Evolutionary conservation across 2,797 vertebrate species (phyloP).

Genomic region (Erpetoichthys calabaricus): DNA sequence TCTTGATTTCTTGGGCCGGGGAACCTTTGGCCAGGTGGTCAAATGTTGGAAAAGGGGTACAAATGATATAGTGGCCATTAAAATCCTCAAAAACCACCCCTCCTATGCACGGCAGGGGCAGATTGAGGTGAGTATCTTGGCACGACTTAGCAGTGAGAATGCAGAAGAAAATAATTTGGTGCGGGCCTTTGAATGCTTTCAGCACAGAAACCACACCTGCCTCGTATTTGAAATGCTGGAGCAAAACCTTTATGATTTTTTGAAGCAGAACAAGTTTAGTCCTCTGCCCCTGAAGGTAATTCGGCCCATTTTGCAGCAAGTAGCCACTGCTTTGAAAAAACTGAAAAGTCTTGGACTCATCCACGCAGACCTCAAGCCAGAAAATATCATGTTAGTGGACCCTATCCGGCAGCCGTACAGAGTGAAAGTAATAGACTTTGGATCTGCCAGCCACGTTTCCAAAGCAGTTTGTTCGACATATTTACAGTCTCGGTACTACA

Average conservation of each 20-base stretch:
- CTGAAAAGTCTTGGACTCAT: conserved; percentile 94
- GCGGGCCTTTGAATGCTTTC: conserved; percentile 93
- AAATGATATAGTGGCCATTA: conserved; percentile 87
- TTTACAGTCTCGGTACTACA: conserved; percentile 96
- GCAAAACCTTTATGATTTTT: conserved; percentile 95
- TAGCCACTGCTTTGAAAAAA: conserved; percentile 93
- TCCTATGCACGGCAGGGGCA: conserved; percentile 95
- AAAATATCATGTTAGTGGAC: conserved; percentile 99
- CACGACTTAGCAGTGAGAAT: conserved; percentile 87
- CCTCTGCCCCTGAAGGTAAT: conserved; percentile 94
- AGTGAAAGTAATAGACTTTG: conserved; percentile 98
- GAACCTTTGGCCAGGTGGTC: conserved; percentile 97
- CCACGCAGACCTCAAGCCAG: conserved; percentile 96
- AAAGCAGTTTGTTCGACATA: conserved; percentile 98
- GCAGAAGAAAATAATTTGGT: conserved; percentile 95
- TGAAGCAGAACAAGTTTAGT: conserved; percentile 98
- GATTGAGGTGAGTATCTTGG: conserved; percentile 94
- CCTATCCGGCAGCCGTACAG: conserved; percentile 88
- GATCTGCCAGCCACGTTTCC: conserved; percentile 95
- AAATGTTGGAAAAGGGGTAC: conserved; percentile 98
- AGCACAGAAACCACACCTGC: conserved; percentile 93
- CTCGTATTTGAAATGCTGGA: conserved; percentile 98
- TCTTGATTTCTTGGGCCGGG: conserved; percentile 91
- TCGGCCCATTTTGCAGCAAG: conserved; percentile 91
- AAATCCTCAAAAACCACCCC: conserved; percentile 96